These are phyloP conservation scores for Parnassius apollo DNA, from an alignment of 2,888 invertebrate species.

Conservation along the genomic window DNA sequence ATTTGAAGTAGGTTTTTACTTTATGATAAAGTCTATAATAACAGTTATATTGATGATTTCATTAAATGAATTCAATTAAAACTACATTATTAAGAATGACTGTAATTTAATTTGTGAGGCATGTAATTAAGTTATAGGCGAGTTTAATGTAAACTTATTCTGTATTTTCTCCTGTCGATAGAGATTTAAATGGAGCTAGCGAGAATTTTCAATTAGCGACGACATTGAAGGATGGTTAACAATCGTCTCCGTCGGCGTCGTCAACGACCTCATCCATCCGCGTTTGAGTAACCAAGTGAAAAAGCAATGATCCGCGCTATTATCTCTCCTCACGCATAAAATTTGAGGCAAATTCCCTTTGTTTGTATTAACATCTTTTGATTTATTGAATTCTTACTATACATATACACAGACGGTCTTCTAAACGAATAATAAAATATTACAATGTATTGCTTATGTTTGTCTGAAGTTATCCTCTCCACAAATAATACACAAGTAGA, in stretches of 20 bases:
- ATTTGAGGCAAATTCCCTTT: conserved; percentile 41
- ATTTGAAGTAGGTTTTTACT: no score
- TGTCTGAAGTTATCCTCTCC: no score
- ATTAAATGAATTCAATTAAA: no score
- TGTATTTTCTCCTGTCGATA: conserved; percentile 61
- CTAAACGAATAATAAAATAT: no score
- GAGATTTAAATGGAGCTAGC: conserved; percentile 75
- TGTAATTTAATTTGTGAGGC: conserved; percentile 37
- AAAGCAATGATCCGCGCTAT: conserved; percentile 77
- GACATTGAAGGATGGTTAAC: conserved; percentile 77
- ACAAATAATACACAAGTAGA: no score
- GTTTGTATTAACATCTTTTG: conserved; percentile 32
- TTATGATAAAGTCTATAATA: no score
- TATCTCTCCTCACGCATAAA: conserved; percentile 69
- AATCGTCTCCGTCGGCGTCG: conserved; percentile 69
- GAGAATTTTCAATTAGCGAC: conserved; percentile 76
- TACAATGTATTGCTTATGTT: no score
- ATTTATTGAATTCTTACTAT: no score
- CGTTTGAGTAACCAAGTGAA: conserved; percentile 78
- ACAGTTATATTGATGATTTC: no score
- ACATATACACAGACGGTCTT: no score
- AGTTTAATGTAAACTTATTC: conserved; percentile 57
- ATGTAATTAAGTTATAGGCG: conserved; percentile 55
- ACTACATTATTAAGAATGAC: no score
- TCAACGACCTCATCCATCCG: conserved; percentile 72